Evolutionary conservation across 2,888 invertebrate genomes (phyloP).

Genomic region (Hypomecis punctinalis): DNA sequence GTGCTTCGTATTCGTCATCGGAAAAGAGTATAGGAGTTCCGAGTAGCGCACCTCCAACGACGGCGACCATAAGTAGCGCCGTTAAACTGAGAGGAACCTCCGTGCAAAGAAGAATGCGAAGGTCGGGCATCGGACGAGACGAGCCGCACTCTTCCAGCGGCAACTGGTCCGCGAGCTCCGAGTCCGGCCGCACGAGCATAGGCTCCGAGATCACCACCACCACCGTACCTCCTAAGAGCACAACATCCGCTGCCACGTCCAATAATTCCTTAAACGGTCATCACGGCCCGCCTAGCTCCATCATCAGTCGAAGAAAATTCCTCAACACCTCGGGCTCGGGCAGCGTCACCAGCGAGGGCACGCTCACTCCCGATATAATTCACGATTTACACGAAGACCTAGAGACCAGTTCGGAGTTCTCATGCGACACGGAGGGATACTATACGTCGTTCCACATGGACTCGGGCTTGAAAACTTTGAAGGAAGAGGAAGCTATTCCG

Average conservation of each 20-base stretch:
- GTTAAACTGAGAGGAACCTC: conserved; percentile 92
- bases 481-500: conserved; percentile 87
- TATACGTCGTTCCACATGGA: conserved; percentile 99
- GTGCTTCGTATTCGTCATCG: conserved; percentile 91
- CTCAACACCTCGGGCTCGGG: conserved; percentile 92
- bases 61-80: conserved; percentile 84
- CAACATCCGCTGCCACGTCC: conserved; percentile 88
- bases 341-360: conserved; percentile 94
- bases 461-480: conserved; percentile 94
- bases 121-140: conserved; percentile 88
- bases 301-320: conserved; percentile 87
- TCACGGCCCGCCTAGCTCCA: conserved; percentile 88
- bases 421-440: conserved; percentile 98
- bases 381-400: conserved; percentile 92
- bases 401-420: conserved; percentile 96
- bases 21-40: conserved; percentile 88
- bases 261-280: conserved; percentile 88
- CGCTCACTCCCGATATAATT: conserved; percentile 92
- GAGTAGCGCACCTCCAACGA: conserved; percentile 75
- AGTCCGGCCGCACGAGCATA: conserved; percentile 93
- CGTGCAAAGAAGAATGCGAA: conserved; percentile 88
- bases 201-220: conserved; percentile 92
- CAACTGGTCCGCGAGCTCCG: conserved; percentile 97
- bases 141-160: conserved; percentile 96
- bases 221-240: conserved; percentile 89